phyloP scores from a whole-genome alignment of 2,888 invertebrate species.

The Leptopilina drosophilae region DNA sequence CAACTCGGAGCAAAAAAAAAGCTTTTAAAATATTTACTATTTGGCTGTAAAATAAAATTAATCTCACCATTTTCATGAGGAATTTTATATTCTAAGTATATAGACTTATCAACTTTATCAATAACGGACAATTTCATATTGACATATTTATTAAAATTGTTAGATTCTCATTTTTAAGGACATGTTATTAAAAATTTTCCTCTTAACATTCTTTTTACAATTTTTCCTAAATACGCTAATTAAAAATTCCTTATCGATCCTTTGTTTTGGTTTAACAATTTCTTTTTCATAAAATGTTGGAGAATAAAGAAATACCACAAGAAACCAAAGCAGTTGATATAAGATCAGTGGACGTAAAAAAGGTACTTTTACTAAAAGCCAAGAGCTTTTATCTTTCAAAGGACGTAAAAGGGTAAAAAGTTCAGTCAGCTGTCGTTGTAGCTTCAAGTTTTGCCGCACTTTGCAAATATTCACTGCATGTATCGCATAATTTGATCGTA shows the following conservation, averaged over 20 bases:
- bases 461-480: constrained; percentile 32
- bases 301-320: neutral
- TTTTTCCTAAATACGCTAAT: neutral
- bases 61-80: no score
- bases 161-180: no score
- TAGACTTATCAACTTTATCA: no score
- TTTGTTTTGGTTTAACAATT: neutral
- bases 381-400: constrained; percentile 21
- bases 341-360: neutral
- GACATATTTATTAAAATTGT: no score
- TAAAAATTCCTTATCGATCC: neutral
- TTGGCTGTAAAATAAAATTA: no score
- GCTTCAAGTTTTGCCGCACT: constrained; percentile 14
- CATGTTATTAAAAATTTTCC: no score
- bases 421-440: constrained; percentile 26
- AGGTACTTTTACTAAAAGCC: neutral
- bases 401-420: constrained; percentile 3
- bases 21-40: neutral
- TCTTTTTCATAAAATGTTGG: neutral
- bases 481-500: constrained; percentile 36
- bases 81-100: no score
- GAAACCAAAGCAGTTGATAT: neutral
- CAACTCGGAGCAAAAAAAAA: neutral
- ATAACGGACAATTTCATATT: neutral
- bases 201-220: neutral